These are phyloP conservation scores for Zele albiditarsus DNA, from an alignment of 2,888 invertebrate species.

Conservation along the genomic window DNA sequence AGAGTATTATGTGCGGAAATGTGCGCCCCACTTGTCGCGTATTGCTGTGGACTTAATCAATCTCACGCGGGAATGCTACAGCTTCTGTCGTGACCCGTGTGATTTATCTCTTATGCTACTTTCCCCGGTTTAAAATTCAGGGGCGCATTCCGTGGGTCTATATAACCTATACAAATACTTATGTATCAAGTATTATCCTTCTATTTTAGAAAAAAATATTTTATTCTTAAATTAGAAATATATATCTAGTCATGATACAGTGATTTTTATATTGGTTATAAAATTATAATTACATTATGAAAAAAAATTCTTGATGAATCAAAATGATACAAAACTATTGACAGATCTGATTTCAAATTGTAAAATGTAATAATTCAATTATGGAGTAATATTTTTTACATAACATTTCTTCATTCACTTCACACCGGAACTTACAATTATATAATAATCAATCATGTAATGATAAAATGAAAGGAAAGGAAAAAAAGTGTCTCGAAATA, in stretches of 20 bases:
- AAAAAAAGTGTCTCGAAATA: neutral
- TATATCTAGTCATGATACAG: too few relatives aligned
- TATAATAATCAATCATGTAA: conserved; percentile 4
- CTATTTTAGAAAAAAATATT: too few relatives aligned
- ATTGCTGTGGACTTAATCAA: conserved; percentile 58
- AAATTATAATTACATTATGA: too few relatives aligned
- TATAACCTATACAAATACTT: neutral
- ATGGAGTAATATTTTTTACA: neutral
- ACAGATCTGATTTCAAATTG: neutral
- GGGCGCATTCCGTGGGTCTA: conserved; percentile 2
- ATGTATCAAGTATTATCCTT: neutral
- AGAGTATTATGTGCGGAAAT: neutral
- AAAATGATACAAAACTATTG: too few relatives aligned
- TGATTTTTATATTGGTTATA: neutral
- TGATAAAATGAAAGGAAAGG: neutral
- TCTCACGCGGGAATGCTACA: conserved; percentile 55
- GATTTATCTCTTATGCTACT: conserved; percentile 53
- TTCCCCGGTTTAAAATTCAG: conserved; percentile 9
- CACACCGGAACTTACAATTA: neutral
- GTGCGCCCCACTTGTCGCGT: conserved; percentile 36
- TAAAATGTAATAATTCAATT: neutral
- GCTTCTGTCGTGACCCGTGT: conserved; percentile 50
- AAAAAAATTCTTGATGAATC: too few relatives aligned
- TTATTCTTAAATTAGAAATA: too few relatives aligned
- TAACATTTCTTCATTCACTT: neutral